These are phyloP conservation scores for Dryobates pubescens DNA, from an alignment of 2,797 vertebrate species.

Conservation along the genomic window DNA sequence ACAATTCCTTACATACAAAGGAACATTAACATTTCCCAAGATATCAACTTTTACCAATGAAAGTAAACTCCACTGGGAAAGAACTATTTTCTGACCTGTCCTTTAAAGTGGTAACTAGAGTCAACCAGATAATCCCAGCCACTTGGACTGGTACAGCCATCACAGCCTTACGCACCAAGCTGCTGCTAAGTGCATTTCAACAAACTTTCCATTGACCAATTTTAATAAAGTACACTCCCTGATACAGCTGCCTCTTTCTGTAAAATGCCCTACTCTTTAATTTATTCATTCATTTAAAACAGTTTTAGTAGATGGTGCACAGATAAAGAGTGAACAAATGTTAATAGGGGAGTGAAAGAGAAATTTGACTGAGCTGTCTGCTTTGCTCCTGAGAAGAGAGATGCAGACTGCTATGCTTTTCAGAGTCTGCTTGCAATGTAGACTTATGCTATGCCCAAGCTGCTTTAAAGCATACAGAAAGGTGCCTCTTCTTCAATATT, in stretches of 20 bases:
- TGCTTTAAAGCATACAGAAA: slow-evolving; percentile 66
- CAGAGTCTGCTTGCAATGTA: slow-evolving; percentile 53
- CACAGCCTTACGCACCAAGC: background rate
- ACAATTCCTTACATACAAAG: background rate
- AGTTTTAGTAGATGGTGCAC: background rate
- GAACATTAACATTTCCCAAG: background rate
- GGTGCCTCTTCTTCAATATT: slow-evolving; percentile 68
- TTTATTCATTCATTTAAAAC: slow-evolving; percentile 17
- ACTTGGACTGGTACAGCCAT: background rate
- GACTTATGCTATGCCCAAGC: slow-evolving; percentile 60
- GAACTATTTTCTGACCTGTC: background rate
- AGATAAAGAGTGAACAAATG: slow-evolving; percentile 45
- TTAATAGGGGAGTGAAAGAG: slow-evolving; percentile 46
- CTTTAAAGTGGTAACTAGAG: background rate
- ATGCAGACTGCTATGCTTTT: slow-evolving; percentile 27
- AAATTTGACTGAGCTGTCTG: slow-evolving; percentile 27
- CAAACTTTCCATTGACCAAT: background rate
- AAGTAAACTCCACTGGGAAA: background rate
- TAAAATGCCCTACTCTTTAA: background rate
- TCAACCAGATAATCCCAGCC: background rate
- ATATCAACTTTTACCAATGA: background rate
- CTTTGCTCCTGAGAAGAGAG: slow-evolving; percentile 36
- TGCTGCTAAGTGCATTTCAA: background rate
- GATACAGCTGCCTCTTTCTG: background rate
- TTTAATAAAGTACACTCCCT: background rate